Evolutionary conservation across 1,140 invertebrate genomes (phyloP).

Genomic region (Psix sp.): DNA sequence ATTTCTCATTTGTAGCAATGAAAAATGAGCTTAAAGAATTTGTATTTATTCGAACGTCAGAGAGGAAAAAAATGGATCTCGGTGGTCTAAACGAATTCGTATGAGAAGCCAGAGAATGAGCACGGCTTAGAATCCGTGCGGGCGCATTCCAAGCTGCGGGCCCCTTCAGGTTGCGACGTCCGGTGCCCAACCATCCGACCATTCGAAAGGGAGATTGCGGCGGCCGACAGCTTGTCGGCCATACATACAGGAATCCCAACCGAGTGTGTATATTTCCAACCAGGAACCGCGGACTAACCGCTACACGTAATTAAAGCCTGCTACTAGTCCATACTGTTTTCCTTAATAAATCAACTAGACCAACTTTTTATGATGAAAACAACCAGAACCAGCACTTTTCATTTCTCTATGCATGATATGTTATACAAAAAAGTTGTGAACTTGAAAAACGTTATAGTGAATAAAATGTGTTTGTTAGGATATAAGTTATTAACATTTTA

Average conservation of each 20-base stretch:
- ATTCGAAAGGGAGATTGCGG: constrained; percentile 71
- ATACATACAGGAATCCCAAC: constrained; percentile 65
- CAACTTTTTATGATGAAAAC: constrained; percentile 25
- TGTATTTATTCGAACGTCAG: constrained; percentile 23
- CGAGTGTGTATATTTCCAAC: constrained; percentile 54
- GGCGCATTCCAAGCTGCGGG: constrained; percentile 67
- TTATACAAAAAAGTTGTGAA: no score
- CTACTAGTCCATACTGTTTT: constrained; percentile 49
- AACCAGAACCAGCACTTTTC: constrained; percentile 14
- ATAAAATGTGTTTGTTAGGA: no score
- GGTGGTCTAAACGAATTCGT: constrained; percentile 47
- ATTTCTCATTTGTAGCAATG: constrained; percentile 21
- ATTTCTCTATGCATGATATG: no score
- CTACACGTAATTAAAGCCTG: constrained; percentile 66
- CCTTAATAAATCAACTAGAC: constrained; percentile 14
- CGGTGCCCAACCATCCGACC: constrained; percentile 63
- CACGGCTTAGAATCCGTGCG: constrained; percentile 72
- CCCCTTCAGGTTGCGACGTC: constrained; percentile 64
- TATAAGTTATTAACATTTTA: no score
- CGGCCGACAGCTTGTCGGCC: constrained; percentile 66
- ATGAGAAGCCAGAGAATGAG: constrained; percentile 53
- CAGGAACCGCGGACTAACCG: constrained; percentile 62
- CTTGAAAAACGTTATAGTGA: no score
- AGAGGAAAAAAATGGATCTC: constrained; percentile 46
- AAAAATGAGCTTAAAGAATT: constrained; percentile 24